phyloP scores from a whole-genome alignment of 2,888 invertebrate genomes.

The Diogma glabrata region DNA sequence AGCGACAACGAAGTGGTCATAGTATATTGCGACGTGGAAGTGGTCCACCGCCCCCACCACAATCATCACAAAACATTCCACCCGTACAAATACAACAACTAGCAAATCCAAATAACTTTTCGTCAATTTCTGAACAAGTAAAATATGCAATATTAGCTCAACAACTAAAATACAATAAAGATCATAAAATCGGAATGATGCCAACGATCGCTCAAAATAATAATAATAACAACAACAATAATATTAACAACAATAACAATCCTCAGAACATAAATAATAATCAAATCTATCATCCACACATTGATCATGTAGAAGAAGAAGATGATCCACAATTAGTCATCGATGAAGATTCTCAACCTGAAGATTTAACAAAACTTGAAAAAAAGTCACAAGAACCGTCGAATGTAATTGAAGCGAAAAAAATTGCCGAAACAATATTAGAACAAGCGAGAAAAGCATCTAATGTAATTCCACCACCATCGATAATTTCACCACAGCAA shows the following conservation, averaged over 20 bases:
- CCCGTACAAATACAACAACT: slow-evolving; percentile 14
- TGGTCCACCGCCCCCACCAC: slow-evolving; percentile 19
- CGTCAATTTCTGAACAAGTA: slow-evolving; percentile 48
- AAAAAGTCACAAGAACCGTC: slow-evolving; percentile 29
- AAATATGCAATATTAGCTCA: slow-evolving; percentile 69
- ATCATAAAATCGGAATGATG: slow-evolving; percentile 14
- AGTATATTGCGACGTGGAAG: slow-evolving; percentile 34
- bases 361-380: slow-evolving; percentile 19
- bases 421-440: slow-evolving; percentile 46
- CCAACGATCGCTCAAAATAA: neutral
- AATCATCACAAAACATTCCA: slow-evolving; percentile 19
- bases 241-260: slow-evolving; percentile 22
- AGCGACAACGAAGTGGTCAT: slow-evolving; percentile 53
- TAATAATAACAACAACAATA: slow-evolving; percentile 8
- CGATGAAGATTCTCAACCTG: slow-evolving; percentile 31
- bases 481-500: too few species aligned
- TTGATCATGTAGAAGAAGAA: slow-evolving; percentile 41
- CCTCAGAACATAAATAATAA: slow-evolving; percentile 11
- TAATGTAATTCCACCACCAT: slow-evolving; percentile 17
- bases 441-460: slow-evolving; percentile 38
- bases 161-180: slow-evolving; percentile 52
- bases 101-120: slow-evolving; percentile 15
- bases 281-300: too few species aligned
- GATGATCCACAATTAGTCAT: slow-evolving; percentile 40
- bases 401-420: slow-evolving; percentile 39